Base-by-base conservation (phyloP, 2,797 vertebrate genomes). In the Trachurus trachurus region DNA sequence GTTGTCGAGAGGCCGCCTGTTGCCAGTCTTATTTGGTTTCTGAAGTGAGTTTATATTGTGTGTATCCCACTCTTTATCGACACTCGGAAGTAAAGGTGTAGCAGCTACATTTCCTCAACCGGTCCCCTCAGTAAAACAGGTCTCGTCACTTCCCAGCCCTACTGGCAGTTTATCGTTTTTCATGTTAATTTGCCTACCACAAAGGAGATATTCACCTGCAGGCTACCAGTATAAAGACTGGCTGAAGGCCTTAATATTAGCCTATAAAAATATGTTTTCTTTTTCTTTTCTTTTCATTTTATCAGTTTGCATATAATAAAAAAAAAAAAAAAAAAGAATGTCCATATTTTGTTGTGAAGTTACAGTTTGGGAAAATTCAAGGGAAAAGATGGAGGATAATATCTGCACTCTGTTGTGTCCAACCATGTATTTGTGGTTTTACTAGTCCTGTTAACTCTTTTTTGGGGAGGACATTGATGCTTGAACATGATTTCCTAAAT, bases 111-210 rank as follows among this genome's bases (percentile, higher is more conserved):
- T 77, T 79, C 79, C 62, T 60, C 0, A 44, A 68, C 42, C 21
- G 31, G 53, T 54, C 61, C 6, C 6, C 53, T 67, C 44, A 6
- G 74, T 71, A 7, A 58, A 93, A 94, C 93, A 77, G 92, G 94
- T 95, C 92, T 44, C 47, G 88, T 88, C 74, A 80, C 85, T 87
- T 86, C 73, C 11, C 65, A 63, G 53, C 81, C 76, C 53, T 53
- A 12, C 40, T 56, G 80, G 74, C 66, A 58, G 74, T 64, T 80
- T 37, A 6, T 34, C 44, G 47, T 34, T 82, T 75, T 80, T 45
- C 78, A 85, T 81, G 66, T 26, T 9, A 1, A 78, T 89, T 88
- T 86, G 60, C 69, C 31, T 89, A 6, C 29, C 16, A 8, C 15
- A 21, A 22, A 4, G 13, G 9, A n/a, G 16, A 44, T 10, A 16